These are phyloP conservation scores for Chironomus riparius DNA, from an alignment of 2,888 invertebrate genomes.

Conservation along the genomic window DNA sequence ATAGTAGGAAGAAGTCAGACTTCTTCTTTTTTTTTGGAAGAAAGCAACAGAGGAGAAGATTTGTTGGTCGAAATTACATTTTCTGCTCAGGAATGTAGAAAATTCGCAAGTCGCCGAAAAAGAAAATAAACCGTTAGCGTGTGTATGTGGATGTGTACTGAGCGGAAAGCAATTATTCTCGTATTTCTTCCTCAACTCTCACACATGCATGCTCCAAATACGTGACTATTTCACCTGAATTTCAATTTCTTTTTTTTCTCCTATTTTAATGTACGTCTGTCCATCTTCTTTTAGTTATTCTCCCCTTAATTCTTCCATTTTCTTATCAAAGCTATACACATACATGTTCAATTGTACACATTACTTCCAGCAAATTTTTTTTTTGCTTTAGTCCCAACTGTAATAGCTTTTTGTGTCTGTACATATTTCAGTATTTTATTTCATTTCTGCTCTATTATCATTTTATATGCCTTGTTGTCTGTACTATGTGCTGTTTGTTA, in stretches of 20 bases:
- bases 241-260: slow-evolving; percentile 17
- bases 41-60: not conserved
- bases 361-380: slow-evolving; percentile 24
- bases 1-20: not conserved
- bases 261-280: not conserved
- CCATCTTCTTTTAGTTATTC: not conserved
- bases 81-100: slow-evolving; percentile 4
- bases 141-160: not conserved
- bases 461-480: slow-evolving; percentile 12
- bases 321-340: not conserved
- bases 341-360: not conserved
- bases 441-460: slow-evolving; percentile 23
- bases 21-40: not conserved
- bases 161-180: slow-evolving; percentile 17
- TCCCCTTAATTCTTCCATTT: not conserved
- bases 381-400: not conserved
- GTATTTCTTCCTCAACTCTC: not conserved
- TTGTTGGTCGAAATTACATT: not conserved
- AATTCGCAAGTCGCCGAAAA: not conserved
- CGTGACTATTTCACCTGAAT: slow-evolving; percentile 27
- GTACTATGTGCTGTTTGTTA: slow-evolving; percentile 7
- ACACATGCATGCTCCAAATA: slow-evolving; percentile 1
- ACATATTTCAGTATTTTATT: slow-evolving; percentile 24
- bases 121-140: not conserved
- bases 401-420: slow-evolving; percentile 20